These are phyloP conservation scores for Camponotus floridanus DNA, from an alignment of 1,140 invertebrate genomes.

Conservation along the genomic window DNA sequence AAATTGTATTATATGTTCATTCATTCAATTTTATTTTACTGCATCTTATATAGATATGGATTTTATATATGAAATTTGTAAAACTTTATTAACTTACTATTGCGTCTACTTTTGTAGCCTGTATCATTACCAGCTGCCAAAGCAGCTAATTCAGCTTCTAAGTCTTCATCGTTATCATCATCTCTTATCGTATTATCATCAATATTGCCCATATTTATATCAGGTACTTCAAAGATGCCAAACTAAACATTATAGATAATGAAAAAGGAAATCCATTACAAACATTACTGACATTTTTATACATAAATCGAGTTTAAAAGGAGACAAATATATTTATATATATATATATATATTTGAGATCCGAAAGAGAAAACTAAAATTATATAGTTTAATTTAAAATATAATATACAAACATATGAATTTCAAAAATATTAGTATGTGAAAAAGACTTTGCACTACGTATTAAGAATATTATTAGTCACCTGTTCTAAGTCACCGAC, in stretches of 20 bases:
- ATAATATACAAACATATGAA: slow-evolving; percentile 24
- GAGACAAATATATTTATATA: background rate
- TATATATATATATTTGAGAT: background rate
- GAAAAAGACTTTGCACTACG: background rate
- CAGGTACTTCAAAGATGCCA: slow-evolving; percentile 91
- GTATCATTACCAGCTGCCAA: slow-evolving; percentile 88
- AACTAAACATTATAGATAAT: slow-evolving; percentile 83
- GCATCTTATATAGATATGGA: too few species aligned
- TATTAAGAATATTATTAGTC: slow-evolving; percentile 38
- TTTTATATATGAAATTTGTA: slow-evolving; percentile 1
- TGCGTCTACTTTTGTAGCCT: slow-evolving; percentile 85
- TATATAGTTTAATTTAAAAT: background rate
- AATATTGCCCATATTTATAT: slow-evolving; percentile 87
- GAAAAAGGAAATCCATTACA: slow-evolving; percentile 27
- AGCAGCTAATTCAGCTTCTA: slow-evolving; percentile 94
- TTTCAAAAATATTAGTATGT: background rate
- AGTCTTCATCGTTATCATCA: slow-evolving; percentile 91
- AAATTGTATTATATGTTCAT: too few species aligned
- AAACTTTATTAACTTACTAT: slow-evolving; percentile 78
- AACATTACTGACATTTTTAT: slow-evolving; percentile 33
- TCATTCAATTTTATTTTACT: too few species aligned
- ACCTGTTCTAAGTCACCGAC: slow-evolving; percentile 85
- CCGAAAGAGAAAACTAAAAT: background rate
- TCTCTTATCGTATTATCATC: slow-evolving; percentile 86
- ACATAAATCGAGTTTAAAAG: background rate